phyloP scores from a whole-genome alignment of 2,113 vertebrate genomes.

The Eidolon helvum region DNA sequence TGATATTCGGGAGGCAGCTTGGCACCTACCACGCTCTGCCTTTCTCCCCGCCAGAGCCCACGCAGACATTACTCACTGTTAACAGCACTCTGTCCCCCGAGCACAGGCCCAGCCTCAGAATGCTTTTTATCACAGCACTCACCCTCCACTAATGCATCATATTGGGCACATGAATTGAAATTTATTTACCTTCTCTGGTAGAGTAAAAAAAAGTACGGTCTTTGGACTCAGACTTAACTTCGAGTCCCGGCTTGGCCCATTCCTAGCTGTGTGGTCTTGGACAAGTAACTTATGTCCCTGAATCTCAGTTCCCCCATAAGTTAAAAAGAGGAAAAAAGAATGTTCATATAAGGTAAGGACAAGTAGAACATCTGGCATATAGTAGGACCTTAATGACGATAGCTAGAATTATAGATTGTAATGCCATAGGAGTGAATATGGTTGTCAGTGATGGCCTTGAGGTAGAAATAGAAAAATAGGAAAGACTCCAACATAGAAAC shows the following conservation, averaged over 20 bases:
- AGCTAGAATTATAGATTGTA: background rate
- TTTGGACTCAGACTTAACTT: background rate
- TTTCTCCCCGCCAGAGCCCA: background rate
- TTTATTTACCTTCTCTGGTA: background rate
- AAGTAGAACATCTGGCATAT: background rate
- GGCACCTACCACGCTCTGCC: background rate
- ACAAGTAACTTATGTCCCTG: background rate
- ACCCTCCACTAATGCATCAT: no score
- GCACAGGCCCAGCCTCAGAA: background rate
- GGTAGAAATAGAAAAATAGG: background rate
- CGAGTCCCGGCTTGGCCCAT: background rate
- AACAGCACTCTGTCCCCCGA: background rate
- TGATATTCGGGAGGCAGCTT: background rate
- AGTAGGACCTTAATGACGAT: background rate
- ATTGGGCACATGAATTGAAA: background rate
- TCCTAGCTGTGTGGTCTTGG: background rate
- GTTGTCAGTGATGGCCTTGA: background rate
- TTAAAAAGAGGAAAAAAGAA: background rate
- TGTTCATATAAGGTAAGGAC: background rate
- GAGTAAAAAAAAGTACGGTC: background rate
- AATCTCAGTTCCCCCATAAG: background rate
- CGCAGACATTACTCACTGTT: background rate
- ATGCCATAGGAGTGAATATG: background rate
- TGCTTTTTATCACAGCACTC: background rate
- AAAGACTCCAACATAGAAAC: background rate